phyloP scores from a whole-genome alignment of 2,797 vertebrate species.

The Scomberomorus guttatus region DNA sequence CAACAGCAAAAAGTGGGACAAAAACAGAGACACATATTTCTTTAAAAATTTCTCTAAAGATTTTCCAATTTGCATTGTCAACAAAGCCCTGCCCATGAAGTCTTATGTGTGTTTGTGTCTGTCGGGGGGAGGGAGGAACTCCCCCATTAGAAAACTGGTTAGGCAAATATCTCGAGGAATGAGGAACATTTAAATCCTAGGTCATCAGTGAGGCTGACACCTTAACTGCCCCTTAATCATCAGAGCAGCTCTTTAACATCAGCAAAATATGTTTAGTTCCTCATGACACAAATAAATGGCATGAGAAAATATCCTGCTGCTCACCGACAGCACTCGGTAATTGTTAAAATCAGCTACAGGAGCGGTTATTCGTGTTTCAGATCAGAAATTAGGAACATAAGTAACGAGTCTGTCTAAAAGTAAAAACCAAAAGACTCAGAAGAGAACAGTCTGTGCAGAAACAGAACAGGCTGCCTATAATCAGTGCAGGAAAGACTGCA shows the following conservation, averaged over 20 bases:
- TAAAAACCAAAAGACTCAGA: slow-evolving; percentile 22
- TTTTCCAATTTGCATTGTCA: slow-evolving; percentile 28
- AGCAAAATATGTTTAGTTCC: slow-evolving; percentile 13
- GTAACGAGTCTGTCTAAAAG: not conserved
- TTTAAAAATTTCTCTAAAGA: not conserved
- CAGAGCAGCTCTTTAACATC: slow-evolving; percentile 35
- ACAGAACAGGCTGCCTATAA: not conserved
- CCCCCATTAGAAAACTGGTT: slow-evolving; percentile 49
- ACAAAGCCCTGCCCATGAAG: slow-evolving; percentile 21
- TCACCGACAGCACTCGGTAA: not conserved
- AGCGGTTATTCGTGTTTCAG: not conserved
- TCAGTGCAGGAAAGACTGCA: not conserved
- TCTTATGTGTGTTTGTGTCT: slow-evolving; percentile 4
- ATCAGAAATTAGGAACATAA: slow-evolving; percentile 4
- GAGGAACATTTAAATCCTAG: not conserved
- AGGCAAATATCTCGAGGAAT: slow-evolving; percentile 20
- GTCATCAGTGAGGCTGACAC: slow-evolving; percentile 8
- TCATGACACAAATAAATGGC: slow-evolving; percentile 10
- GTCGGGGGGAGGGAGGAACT: not conserved
- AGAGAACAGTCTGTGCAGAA: not conserved
- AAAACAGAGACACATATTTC: not conserved
- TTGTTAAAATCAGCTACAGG: not conserved
- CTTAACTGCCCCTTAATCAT: slow-evolving; percentile 27
- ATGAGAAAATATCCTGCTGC: slow-evolving; percentile 13
- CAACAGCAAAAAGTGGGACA: not conserved